Percentiles rank a stretch among this genome's conserved stretches.
Evolutionary conservation across 1,140 invertebrate species (phyloP).

Genomic region (Artemia franciscana): DNA sequence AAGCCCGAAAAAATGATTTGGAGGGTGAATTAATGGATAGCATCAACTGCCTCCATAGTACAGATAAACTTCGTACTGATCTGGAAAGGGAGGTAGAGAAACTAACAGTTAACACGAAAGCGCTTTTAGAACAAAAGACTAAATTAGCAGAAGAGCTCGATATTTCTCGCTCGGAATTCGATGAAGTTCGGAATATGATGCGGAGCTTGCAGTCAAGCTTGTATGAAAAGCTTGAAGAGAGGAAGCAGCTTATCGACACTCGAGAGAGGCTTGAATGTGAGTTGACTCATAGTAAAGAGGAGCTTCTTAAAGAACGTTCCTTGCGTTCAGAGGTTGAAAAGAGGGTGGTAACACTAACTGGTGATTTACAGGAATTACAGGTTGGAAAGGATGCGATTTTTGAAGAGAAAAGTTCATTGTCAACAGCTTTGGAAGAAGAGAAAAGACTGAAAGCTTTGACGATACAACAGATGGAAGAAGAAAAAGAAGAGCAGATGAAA

Average conservation of each 20-base stretch:
- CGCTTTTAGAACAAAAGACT: background rate
- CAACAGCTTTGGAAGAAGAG: background rate
- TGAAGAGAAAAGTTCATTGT: background rate
- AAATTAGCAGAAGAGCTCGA: background rate
- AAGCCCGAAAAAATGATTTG: conserved; percentile 4
- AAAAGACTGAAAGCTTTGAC: background rate
- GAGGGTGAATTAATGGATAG: conserved; percentile 4
- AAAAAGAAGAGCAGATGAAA: conserved; percentile 31
- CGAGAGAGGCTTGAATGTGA: conserved; percentile 8
- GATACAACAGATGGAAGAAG: conserved; percentile 24
- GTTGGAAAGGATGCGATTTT: background rate
- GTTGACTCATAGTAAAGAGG: background rate
- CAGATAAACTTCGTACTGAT: background rate
- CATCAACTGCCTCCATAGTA: background rate
- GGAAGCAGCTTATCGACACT: background rate
- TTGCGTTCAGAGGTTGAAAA: background rate
- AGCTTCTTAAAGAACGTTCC: background rate
- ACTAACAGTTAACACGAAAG: background rate
- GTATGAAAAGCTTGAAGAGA: background rate
- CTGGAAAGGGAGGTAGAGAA: background rate
- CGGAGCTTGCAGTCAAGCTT: background rate
- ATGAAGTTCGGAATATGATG: background rate
- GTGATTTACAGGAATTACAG: background rate
- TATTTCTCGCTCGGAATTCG: background rate
- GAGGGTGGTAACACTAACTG: background rate